Evolutionary conservation across 2,888 invertebrate species (phyloP).

Genomic region (Drosophila meridionalis): DNA sequence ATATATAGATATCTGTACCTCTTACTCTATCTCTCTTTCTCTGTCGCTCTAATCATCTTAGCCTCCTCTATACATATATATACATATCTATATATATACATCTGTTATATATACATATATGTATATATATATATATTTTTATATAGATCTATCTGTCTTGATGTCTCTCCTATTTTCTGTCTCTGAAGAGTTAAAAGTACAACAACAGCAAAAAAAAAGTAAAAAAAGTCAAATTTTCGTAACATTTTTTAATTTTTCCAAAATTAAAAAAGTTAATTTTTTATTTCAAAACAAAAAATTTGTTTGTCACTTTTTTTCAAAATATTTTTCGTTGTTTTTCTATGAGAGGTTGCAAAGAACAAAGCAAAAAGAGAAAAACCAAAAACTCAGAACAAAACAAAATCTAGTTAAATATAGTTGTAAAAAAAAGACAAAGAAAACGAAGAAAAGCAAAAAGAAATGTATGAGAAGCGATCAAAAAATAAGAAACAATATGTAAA

Average conservation of each 20-base stretch:
- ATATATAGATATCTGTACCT: conserved; percentile 16
- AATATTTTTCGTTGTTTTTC: conserved; percentile 33
- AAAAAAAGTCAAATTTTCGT: conserved; percentile 15
- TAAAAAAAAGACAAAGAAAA: conserved; percentile 69
- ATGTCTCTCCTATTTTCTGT: conserved; percentile 40
- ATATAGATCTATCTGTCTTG: conserved; percentile 14
- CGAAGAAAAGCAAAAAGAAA: conserved; percentile 74
- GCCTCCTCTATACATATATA: conserved; percentile 7
- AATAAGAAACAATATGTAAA: conserved; percentile 30
- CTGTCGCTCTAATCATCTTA: conserved; percentile 24
- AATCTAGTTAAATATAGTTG: conserved; percentile 45
- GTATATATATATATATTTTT: background rate
- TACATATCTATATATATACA: background rate
- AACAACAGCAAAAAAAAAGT: conserved; percentile 42
- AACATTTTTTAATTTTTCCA: background rate
- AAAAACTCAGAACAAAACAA: conserved; percentile 35
- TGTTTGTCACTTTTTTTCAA: background rate
- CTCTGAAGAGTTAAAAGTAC: conserved; percentile 47
- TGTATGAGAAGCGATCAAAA: conserved; percentile 58
- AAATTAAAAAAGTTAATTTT: background rate
- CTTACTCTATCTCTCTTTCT: conserved; percentile 18
- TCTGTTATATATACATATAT: conserved; percentile 5
- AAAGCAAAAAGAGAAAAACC: conserved; percentile 2
- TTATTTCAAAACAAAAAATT: background rate
- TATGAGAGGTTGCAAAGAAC: conserved; percentile 28